A percentile compares a stretch with the other conserved stretches of the same genome.
Evolutionary conservation across 2,888 invertebrate genomes (phyloP).

Genomic region (Dyspetes luteomarginatus): DNA sequence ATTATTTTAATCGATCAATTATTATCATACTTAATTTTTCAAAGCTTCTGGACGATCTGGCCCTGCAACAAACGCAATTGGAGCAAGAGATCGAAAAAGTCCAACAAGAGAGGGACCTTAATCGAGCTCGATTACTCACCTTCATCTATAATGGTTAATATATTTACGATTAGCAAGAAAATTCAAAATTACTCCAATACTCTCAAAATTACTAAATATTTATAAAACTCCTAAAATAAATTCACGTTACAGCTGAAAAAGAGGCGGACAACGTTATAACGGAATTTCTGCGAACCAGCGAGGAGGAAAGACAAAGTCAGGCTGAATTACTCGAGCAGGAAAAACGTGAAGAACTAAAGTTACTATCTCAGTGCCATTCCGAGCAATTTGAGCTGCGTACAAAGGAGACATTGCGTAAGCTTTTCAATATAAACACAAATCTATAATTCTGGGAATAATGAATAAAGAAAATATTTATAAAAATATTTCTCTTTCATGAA

Average conservation of each 20-base stretch:
- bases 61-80: constrained; percentile 87
- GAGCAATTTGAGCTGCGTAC: constrained; percentile 85
- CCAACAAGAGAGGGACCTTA: constrained; percentile 87
- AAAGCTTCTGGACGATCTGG: constrained; percentile 85
- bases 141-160: constrained; percentile 77
- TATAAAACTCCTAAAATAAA: constrained; percentile 21
- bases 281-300: constrained; percentile 87
- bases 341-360: constrained; percentile 87
- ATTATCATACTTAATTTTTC: constrained; percentile 59
- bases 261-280: constrained; percentile 88
- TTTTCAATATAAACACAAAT: too few species aligned
- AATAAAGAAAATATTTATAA: too few species aligned
- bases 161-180: neutral
- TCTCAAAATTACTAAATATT: neutral
- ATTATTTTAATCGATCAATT: constrained; percentile 21
- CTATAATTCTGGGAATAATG: too few species aligned
- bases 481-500: too few species aligned
- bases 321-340: constrained; percentile 87
- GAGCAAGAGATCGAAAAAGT: constrained; percentile 88
- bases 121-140: constrained; percentile 77
- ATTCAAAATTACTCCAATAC: constrained; percentile 14
- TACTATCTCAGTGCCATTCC: constrained; percentile 86
- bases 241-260: constrained; percentile 85
- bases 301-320: constrained; percentile 86
- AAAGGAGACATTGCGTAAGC: constrained; percentile 86